These are phyloP conservation scores for Cynopterus sphinx DNA, from an alignment of 2,797 vertebrate species.

Conservation along the genomic window DNA sequence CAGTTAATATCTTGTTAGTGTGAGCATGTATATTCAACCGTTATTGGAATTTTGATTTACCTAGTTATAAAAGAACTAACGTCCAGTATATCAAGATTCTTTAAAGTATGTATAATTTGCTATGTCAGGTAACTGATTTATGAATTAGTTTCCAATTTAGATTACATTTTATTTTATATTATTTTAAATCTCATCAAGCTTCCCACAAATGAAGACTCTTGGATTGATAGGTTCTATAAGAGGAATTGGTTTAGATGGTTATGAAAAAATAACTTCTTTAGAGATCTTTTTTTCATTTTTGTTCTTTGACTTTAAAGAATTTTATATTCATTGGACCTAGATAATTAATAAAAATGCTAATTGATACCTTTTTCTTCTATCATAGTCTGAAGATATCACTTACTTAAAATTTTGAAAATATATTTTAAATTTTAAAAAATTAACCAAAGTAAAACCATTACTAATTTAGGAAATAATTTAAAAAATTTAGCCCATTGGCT, in stretches of 20 bases:
- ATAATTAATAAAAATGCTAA: constrained; percentile 33
- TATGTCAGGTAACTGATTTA: background rate
- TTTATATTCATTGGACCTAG: background rate
- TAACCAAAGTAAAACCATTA: constrained; percentile 11
- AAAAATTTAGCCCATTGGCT: background rate
- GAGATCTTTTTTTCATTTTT: background rate
- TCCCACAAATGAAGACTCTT: background rate
- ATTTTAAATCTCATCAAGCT: constrained; percentile 37
- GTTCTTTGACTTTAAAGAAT: constrained; percentile 16
- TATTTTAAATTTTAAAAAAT: background rate
- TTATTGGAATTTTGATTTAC: constrained; percentile 6
- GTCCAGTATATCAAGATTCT: background rate
- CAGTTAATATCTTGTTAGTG: background rate
- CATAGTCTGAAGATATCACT: background rate
- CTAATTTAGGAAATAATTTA: constrained; percentile 24
- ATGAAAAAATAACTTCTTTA: background rate
- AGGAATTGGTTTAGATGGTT: constrained; percentile 12
- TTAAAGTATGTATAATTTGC: background rate
- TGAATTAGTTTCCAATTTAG: constrained; percentile 24
- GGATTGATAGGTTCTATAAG: background rate
- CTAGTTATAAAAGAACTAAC: background rate
- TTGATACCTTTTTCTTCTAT: background rate
- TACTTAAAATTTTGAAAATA: background rate
- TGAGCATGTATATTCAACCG: background rate
- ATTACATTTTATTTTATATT: constrained; percentile 45